These are phyloP conservation scores for Lagorchestes hirsutus DNA, from an alignment of 2,797 vertebrate genomes.

Conservation along the genomic window DNA sequence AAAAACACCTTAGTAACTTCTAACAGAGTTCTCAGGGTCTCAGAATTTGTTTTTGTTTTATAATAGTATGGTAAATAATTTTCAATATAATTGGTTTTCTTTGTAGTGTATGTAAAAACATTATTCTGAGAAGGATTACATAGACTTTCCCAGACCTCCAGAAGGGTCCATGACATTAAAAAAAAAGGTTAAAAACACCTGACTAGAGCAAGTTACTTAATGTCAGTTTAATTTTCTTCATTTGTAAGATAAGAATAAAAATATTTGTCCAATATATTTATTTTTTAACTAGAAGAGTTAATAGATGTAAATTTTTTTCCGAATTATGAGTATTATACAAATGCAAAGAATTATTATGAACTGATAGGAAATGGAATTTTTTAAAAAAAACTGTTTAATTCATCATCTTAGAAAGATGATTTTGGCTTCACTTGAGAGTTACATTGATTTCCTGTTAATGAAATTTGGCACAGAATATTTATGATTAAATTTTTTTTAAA, in stretches of 20 bases:
- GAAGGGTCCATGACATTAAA: neutral
- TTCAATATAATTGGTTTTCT: neutral
- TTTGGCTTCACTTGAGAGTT: neutral
- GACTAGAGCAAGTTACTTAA: neutral
- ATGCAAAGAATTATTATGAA: neutral
- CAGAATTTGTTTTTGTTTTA: neutral
- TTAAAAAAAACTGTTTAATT: neutral
- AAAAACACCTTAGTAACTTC: neutral
- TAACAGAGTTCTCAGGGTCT: neutral
- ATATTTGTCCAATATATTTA: neutral
- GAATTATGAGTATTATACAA: neutral
- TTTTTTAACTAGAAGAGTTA: neutral
- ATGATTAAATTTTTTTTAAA: constrained; percentile 26
- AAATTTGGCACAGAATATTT: neutral
- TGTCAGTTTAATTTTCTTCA: neutral
- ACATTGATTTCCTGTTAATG: neutral
- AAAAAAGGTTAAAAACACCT: neutral
- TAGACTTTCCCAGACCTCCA: neutral
- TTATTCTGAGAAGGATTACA: neutral
- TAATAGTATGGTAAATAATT: neutral
- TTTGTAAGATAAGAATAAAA: neutral
- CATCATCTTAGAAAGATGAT: neutral
- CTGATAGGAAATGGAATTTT: neutral
- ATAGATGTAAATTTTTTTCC: neutral
- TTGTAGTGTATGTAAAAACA: neutral